phyloP scores from a whole-genome alignment of 2,797 vertebrate genomes.

The Danio aesculapii region DNA sequence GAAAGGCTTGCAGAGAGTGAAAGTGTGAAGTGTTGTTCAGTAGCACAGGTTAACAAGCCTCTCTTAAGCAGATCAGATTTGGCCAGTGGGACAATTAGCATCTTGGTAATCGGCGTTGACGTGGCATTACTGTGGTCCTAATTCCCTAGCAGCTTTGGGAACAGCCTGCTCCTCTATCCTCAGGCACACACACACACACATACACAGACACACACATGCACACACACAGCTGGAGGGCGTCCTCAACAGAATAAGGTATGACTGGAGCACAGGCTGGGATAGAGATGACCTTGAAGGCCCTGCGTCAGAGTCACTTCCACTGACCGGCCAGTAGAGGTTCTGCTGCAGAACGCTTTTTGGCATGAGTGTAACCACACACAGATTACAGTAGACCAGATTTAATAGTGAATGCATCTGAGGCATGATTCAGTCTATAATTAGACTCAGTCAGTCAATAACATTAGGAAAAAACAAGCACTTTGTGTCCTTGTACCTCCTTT shows the following conservation, averaged over 20 bases:
- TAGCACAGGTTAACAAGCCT: constrained; percentile 39
- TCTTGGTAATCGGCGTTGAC: constrained; percentile 46
- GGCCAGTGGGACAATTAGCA: constrained; percentile 12
- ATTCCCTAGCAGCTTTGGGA: constrained; percentile 28
- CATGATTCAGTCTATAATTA: constrained; percentile 20
- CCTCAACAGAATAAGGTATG: neutral
- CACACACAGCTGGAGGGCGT: constrained; percentile 10
- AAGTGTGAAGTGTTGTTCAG: constrained; percentile 23
- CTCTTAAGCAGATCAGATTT: constrained; percentile 50
- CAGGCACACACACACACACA: neutral
- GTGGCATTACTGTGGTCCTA: constrained; percentile 36
- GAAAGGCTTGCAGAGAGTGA: constrained; percentile 29
- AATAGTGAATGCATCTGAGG: neutral
- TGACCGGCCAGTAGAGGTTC: constrained; percentile 22
- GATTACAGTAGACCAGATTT: neutral
- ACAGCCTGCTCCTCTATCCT: neutral
- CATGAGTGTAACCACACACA: neutral
- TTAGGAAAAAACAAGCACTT: constrained; percentile 2
- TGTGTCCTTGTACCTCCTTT: constrained; percentile 4
- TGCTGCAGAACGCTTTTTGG: neutral
- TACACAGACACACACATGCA: neutral
- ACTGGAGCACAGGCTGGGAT: neutral
- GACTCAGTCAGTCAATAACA: constrained; percentile 24
- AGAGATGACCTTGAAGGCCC: constrained; percentile 46
- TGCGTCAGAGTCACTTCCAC: constrained; percentile 14